These are phyloP conservation scores for Cynopterus brachyotis DNA, from an alignment of 2,113 vertebrate genomes.

Conservation along the genomic window DNA sequence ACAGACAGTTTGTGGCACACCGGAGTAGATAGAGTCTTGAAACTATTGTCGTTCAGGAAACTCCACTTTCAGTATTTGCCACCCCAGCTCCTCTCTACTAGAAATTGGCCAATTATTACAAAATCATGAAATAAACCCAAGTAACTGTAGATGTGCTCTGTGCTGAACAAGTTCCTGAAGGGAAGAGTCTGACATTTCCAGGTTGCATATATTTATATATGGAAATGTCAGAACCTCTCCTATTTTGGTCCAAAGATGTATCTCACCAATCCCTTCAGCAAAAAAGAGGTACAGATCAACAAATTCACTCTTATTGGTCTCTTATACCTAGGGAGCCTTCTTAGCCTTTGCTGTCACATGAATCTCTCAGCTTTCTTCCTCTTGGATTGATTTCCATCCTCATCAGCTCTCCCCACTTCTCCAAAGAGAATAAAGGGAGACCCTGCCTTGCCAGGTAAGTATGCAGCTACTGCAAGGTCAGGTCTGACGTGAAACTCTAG, in stretches of 20 bases:
- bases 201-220: not conserved
- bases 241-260: not conserved
- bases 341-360: not conserved
- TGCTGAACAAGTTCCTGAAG: not conserved
- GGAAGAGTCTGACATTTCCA: not conserved
- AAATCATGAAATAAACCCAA: not conserved
- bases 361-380: not conserved
- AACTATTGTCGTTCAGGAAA: not conserved
- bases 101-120: not conserved
- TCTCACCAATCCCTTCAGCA: not conserved
- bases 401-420: not conserved
- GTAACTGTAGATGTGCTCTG: not conserved
- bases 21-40: not conserved
- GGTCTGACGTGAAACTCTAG: not conserved
- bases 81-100: not conserved
- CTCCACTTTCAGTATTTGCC: not conserved
- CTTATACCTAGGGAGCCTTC: not conserved
- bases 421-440: not conserved
- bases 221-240: not conserved
- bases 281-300: not conserved
- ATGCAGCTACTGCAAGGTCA: not conserved
- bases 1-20: not conserved
- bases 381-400: not conserved
- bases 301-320: not conserved
- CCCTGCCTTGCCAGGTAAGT: not conserved